A percentile compares a stretch with the other conserved stretches of the same genome.
phyloP scores from a whole-genome alignment of 2,888 invertebrate genomes.

The Folsomia manolachei region DNA sequence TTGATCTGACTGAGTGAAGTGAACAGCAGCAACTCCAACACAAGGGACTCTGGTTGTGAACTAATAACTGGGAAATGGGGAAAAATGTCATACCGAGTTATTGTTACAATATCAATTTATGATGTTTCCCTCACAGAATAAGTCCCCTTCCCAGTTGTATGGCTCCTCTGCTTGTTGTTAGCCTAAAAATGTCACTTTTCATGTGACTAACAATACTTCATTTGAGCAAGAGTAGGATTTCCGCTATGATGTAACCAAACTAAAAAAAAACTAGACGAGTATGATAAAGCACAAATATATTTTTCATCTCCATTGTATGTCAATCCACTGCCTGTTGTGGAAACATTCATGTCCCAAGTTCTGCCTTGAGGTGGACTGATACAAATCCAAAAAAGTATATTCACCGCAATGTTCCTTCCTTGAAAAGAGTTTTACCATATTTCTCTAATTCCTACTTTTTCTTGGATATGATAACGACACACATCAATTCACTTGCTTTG shows the following conservation, averaged over 20 bases:
- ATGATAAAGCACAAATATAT: background rate
- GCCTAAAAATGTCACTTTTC: constrained; percentile 21
- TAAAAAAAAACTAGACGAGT: background rate
- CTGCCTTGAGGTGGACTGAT: background rate
- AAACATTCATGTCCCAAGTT: too few species aligned
- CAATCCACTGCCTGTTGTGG: background rate
- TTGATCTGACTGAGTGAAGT: background rate
- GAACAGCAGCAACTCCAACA: background rate
- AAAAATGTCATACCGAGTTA: constrained; percentile 19
- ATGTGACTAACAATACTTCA: constrained; percentile 23
- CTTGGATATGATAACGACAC: too few species aligned
- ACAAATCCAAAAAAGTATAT: background rate
- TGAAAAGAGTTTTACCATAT: background rate
- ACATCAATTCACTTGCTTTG: too few species aligned
- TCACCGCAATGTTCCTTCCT: background rate
- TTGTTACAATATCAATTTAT: constrained; percentile 20
- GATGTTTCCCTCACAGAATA: constrained; percentile 7
- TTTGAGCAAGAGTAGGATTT: constrained; percentile 11
- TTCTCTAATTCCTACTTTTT: background rate
- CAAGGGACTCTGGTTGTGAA: background rate
- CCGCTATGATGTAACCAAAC: background rate
- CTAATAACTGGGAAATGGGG: constrained; percentile 14
- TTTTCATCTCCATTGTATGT: background rate
- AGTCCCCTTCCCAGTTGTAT: background rate
- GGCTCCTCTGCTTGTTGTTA: constrained; percentile 11